A percentile compares a stretch with the other conserved stretches of the same genome.
These are phyloP conservation scores for Daubentonia madagascariensis DNA, from an alignment of 2,113 vertebrate species.

Conservation along the genomic window DNA sequence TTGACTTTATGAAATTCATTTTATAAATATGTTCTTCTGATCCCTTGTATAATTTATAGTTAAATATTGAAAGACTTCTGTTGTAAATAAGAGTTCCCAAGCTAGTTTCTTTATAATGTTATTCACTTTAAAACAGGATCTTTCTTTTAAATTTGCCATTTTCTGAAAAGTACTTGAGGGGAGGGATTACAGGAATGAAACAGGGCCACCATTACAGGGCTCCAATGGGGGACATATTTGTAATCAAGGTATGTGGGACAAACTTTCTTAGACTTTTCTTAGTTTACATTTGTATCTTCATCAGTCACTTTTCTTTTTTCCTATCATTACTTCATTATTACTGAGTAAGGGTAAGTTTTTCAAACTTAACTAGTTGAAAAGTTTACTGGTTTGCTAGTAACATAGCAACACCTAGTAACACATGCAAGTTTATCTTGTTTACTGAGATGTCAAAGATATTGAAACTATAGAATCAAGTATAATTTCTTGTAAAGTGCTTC, in stretches of 20 bases:
- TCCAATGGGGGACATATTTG: not conserved
- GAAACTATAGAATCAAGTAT: not conserved
- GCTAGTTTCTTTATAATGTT: not conserved
- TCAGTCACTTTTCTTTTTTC: not conserved
- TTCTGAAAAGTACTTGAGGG: not conserved
- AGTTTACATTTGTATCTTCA: not conserved
- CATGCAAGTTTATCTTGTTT: not conserved
- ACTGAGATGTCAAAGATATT: not conserved
- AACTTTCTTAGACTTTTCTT: not conserved
- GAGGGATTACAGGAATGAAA: not conserved
- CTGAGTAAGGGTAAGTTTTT: not conserved
- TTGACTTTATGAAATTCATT: not conserved
- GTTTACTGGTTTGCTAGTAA: not conserved
- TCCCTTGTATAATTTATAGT: not conserved
- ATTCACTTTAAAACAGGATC: not conserved
- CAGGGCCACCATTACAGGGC: accelerated
- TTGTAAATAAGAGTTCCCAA: not conserved
- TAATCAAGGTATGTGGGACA: not conserved
- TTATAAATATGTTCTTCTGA: not conserved
- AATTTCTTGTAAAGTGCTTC: not conserved
- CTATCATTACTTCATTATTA: not conserved
- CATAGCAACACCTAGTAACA: not conserved
- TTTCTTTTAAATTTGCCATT: not conserved
- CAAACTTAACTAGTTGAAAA: not conserved
- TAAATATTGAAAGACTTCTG: not conserved